Conservation (phyloP, 2,113 vertebrate species). For the Indri indri region DNA sequence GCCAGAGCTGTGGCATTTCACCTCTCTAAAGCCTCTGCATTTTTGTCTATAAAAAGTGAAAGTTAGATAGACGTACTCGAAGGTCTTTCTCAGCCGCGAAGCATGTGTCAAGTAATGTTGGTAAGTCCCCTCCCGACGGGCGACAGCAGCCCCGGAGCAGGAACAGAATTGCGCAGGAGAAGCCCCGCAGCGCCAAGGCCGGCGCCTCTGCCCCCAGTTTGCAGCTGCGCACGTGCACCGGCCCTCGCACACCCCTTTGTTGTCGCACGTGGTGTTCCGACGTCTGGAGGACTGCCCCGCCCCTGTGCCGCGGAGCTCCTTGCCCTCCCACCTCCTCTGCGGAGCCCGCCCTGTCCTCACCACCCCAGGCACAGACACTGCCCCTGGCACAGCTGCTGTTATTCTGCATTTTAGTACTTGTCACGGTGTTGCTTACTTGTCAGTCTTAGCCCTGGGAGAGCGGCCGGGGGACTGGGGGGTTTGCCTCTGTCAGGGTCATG, state of each 20-base stretch:
- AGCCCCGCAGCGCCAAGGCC: neutral
- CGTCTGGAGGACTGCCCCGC: neutral
- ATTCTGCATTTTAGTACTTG: neutral
- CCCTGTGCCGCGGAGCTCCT: neutral
- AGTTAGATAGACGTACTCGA: neutral
- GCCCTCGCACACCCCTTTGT: neutral
- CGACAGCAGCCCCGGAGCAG: neutral
- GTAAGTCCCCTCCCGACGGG: neutral
- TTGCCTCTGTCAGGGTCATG: too few species aligned
- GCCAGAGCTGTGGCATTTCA: neutral
- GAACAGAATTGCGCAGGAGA: neutral
- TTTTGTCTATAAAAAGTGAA: constrained; percentile 1
- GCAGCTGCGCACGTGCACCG: accelerated
- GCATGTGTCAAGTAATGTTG: neutral
- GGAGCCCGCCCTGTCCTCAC: neutral
- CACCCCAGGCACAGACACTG: too few species aligned
- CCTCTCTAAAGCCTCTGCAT: neutral
- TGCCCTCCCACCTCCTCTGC: accelerated
- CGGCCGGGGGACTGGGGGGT: neutral
- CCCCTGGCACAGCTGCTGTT: neutral
- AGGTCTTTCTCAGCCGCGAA: neutral
- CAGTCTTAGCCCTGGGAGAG: neutral
- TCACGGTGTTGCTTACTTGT: neutral
- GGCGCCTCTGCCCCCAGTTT: neutral
- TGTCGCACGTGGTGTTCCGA: neutral